These are phyloP conservation scores for Lasiommata megera DNA, from an alignment of 2,888 invertebrate species.

Conservation along the genomic window DNA sequence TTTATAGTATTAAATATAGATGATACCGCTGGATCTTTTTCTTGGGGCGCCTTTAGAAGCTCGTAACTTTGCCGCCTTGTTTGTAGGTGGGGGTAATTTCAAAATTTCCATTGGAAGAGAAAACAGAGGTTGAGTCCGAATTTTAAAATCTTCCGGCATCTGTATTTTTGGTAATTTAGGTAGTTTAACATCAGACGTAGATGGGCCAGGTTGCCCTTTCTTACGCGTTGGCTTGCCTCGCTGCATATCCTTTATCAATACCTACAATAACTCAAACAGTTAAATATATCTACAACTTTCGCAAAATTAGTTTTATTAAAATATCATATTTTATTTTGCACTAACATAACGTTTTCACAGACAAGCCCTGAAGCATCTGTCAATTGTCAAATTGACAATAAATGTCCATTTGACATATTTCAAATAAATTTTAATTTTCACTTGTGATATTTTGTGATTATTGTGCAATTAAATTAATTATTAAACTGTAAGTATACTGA, in stretches of 20 bases:
- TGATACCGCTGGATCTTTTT: slow-evolving; percentile 62
- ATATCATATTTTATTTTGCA: neutral
- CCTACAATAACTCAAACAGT: neutral
- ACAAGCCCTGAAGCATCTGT: neutral
- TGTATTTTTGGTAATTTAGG: slow-evolving; percentile 78
- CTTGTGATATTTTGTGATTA: neutral
- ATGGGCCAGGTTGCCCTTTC: slow-evolving; percentile 62
- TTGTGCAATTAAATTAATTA: neutral
- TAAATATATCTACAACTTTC: neutral
- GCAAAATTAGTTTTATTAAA: neutral
- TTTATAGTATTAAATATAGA: neutral
- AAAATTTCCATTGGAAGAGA: slow-evolving; percentile 83
- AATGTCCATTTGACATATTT: neutral
- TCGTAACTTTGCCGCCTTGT: slow-evolving; percentile 56
- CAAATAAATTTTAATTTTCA: neutral
- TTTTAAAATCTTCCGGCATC: slow-evolving; percentile 81
- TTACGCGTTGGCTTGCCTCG: slow-evolving; percentile 63
- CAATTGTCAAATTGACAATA: neutral
- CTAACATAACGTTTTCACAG: neutral
- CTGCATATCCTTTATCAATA: slow-evolving; percentile 35
- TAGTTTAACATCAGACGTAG: slow-evolving; percentile 72
- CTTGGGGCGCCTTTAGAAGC: slow-evolving; percentile 47
- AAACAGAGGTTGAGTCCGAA: slow-evolving; percentile 80
- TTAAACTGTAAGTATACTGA: neutral
- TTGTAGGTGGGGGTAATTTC: slow-evolving; percentile 64